Base-by-base conservation (phyloP, 2,888 invertebrate species). In the Drosophila nr. medialis region DNA sequence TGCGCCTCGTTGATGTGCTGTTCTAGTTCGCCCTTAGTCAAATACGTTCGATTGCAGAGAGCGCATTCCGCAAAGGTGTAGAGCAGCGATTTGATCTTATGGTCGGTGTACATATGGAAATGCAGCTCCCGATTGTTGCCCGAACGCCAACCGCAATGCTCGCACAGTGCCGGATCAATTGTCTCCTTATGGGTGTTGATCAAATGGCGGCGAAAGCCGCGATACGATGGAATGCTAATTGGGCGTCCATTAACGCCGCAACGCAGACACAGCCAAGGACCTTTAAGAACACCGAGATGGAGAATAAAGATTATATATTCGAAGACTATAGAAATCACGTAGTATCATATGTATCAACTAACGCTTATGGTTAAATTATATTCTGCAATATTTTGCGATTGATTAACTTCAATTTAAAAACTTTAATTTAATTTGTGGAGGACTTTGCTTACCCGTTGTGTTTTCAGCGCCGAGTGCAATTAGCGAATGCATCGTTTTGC, bases 111-210 rank as follows among this genome's bases (percentile, higher is more conserved):
- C 91, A 96, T 93, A 91, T 98, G 98, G 91, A 97, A 96, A 86
- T 96, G 93, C 70, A 97, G 93, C 75, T 96, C 94, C 81, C 96
- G 96, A 77, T 96, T 94, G 86, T 96, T 96, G 2, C 94, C 93
- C 29, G 96, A 96, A 86, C 95, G 95, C 90, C 96, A 95, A 0
- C 97, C 98, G 93, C 98, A 98, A 84, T 96, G 96, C 91, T 97
- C 97, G 92, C 98, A 98, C 40, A 97, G 95, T 48, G 95, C 95
- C 2, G 95, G 93, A 90, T 97, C 96, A 71, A 97, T 96, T 78
- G 95, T 95, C 86, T 97, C 96, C 86, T 96, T 95, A 85, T 97
- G 97, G 0, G 96, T 95, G 78, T 96, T 96, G 13, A 96, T 95
- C 92, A 97, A 95, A 93, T 98, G 98, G 74, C 96, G 95, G 51